A percentile compares a stretch with the other conserved stretches of the same genome.
Conservation (phyloP, 2,113 vertebrate species). For the Pluvialis apricaria region DNA sequence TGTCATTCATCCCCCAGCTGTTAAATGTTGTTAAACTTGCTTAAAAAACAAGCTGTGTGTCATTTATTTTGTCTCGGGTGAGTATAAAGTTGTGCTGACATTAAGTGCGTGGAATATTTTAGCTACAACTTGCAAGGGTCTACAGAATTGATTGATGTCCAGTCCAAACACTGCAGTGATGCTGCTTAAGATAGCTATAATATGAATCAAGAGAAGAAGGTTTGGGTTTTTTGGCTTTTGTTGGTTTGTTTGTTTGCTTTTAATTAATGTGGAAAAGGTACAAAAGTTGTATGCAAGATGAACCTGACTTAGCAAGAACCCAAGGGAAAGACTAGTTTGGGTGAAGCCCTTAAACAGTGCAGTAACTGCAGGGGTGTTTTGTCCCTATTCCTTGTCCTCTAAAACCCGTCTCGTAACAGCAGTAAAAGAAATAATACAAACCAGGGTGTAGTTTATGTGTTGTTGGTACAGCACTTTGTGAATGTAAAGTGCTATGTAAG, state of each 20-base stretch:
- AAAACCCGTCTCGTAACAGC: neutral
- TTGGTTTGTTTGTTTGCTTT: neutral
- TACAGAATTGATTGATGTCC: neutral
- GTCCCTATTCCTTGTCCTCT: neutral
- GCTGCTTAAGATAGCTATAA: neutral
- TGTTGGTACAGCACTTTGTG: neutral
- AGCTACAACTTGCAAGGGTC: neutral
- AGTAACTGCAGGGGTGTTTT: neutral
- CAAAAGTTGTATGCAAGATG: neutral
- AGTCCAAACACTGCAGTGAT: neutral
- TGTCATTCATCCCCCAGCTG: neutral
- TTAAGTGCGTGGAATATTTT: neutral
- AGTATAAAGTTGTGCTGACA: neutral
- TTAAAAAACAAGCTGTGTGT: neutral
- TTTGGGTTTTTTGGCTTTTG: accelerated
- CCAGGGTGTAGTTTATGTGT: neutral
- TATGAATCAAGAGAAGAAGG: neutral
- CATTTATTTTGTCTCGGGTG: neutral
- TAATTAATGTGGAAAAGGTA: neutral
- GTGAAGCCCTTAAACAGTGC: neutral
- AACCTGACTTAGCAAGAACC: neutral
- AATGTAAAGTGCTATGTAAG: neutral
- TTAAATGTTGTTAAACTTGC: neutral
- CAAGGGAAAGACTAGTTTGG: neutral
- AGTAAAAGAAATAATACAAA: conserved; percentile 26